Conservation (phyloP, 2,888 invertebrate genomes). For the Chymomyza caudatula region DNA sequence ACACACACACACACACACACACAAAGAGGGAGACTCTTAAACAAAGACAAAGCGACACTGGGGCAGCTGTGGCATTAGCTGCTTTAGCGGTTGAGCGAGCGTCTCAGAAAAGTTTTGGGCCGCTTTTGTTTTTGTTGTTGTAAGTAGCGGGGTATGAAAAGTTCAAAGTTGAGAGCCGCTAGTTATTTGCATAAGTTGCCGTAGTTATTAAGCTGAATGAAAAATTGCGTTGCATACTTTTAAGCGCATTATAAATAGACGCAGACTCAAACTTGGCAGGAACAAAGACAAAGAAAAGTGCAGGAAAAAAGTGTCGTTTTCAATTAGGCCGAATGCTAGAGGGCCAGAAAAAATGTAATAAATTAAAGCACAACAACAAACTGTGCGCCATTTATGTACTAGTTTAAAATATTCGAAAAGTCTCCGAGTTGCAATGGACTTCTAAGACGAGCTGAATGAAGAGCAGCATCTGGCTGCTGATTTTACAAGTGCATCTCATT, state of each 20-base stretch:
- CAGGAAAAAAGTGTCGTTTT: slow-evolving; percentile 27
- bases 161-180: slow-evolving; percentile 28
- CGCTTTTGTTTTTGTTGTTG: slow-evolving; percentile 12
- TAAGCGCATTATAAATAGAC: slow-evolving; percentile 62
- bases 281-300: background rate
- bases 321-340: slow-evolving; percentile 23
- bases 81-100: slow-evolving; percentile 25
- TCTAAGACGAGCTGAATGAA: slow-evolving; percentile 15
- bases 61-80: slow-evolving; percentile 18
- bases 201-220: slow-evolving; percentile 58
- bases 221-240: slow-evolving; percentile 49
- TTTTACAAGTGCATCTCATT: slow-evolving; percentile 33
- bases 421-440: background rate
- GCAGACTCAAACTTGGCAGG: background rate
- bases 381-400: background rate
- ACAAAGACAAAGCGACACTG: background rate
- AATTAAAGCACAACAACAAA: background rate
- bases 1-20: background rate
- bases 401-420: background rate
- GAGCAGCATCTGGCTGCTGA: slow-evolving; percentile 26
- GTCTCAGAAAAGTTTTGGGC: background rate
- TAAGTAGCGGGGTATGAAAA: slow-evolving; percentile 18
- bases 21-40: background rate
- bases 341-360: background rate
- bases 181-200: slow-evolving; percentile 69